Percentiles rank a stretch among this genome's conserved stretches.
Conservation (phyloP, 2,888 invertebrate genomes). For the Dicranocentrus wangi region DNA sequence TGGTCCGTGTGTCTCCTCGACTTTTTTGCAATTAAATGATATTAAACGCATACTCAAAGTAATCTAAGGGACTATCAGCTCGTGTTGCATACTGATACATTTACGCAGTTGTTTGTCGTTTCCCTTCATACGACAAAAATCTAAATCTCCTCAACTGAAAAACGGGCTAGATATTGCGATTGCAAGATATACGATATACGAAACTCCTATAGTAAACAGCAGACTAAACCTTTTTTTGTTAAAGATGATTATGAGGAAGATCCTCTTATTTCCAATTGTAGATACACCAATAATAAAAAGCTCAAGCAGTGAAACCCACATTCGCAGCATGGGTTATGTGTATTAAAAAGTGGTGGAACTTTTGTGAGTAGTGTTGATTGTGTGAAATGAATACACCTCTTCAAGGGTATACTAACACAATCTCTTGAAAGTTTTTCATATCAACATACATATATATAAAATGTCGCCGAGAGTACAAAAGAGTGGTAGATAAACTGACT, state of each 20-base stretch:
- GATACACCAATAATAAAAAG: conserved; percentile 17
- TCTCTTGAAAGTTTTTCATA: neutral
- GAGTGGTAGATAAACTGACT: neutral
- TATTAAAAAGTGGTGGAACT: conserved; percentile 21
- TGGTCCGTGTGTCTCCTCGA: neutral
- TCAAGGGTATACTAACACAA: conserved; percentile 3
- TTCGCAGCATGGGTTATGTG: conserved; percentile 39
- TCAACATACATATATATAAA: neutral
- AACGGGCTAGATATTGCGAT: conserved; percentile 13
- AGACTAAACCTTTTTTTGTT: too few relatives aligned
- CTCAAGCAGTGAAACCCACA: conserved; percentile 52
- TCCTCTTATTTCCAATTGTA: conserved; percentile 39
- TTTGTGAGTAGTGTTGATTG: conserved; percentile 2
- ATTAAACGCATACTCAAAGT: conserved; percentile 9
- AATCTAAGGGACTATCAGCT: conserved; percentile 8
- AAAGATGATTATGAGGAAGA: conserved; percentile 20
- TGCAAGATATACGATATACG: neutral
- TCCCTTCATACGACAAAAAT: conserved; percentile 13
- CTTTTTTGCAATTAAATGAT: conserved; percentile 40
- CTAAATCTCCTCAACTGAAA: neutral
- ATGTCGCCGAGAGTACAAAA: neutral
- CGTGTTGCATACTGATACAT: neutral
- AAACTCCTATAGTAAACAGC: neutral
- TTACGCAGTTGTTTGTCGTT: neutral
- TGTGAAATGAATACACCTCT: conserved; percentile 4